Evolutionary conservation across 1,140 invertebrate genomes (phyloP).

Genomic region (Eueides isabella): DNA sequence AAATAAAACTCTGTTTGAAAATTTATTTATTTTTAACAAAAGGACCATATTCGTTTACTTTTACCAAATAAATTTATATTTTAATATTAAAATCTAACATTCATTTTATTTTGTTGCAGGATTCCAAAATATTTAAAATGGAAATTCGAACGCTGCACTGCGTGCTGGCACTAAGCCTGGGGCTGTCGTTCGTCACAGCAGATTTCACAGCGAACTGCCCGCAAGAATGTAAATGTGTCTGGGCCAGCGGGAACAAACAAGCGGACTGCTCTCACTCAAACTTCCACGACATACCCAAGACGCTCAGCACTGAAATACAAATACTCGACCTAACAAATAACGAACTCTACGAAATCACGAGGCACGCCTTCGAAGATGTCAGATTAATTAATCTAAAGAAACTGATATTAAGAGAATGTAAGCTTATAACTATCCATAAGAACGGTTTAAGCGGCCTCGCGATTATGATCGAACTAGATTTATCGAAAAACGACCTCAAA

Average conservation of each 20-base stretch:
- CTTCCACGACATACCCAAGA: slow-evolving; percentile 86
- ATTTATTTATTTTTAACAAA: too few species aligned
- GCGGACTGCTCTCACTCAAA: slow-evolving; percentile 89
- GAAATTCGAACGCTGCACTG: slow-evolving; percentile 48
- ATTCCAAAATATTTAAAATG: slow-evolving; percentile 55
- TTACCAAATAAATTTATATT: not conserved
- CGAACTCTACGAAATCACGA: slow-evolving; percentile 84
- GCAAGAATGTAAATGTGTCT: slow-evolving; percentile 88
- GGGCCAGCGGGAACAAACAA: slow-evolving; percentile 90
- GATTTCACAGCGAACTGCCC: slow-evolving; percentile 79
- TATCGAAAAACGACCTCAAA: slow-evolving; percentile 89
- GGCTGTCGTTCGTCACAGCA: slow-evolving; percentile 49
- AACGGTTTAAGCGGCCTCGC: slow-evolving; percentile 89
- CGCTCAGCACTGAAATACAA: slow-evolving; percentile 89
- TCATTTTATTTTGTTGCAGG: slow-evolving; percentile 61
- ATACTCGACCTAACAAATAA: slow-evolving; percentile 90
- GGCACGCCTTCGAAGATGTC: slow-evolving; percentile 87
- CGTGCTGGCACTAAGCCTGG: slow-evolving; percentile 48
- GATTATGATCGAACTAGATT: slow-evolving; percentile 92
- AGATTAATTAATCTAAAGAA: slow-evolving; percentile 91
- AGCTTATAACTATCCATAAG: slow-evolving; percentile 86
- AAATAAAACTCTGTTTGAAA: too few species aligned
- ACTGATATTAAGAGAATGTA: slow-evolving; percentile 88
- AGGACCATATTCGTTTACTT: not conserved
- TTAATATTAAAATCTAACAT: not conserved